Evolutionary conservation across 2,888 invertebrate genomes (phyloP).

Genomic region (Beris chalybata): DNA sequence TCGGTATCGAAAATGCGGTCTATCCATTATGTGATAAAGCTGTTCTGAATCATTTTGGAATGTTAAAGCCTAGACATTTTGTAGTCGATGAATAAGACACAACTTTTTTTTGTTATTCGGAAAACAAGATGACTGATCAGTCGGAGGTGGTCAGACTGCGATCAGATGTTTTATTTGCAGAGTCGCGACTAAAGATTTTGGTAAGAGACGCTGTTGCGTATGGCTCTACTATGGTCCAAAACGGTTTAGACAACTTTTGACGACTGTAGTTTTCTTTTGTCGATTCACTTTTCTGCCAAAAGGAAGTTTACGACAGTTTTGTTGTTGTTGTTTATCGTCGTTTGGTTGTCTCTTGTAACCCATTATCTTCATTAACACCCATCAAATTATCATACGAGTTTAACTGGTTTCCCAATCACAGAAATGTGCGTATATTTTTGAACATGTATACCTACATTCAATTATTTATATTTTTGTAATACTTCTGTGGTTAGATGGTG

Average conservation of each 20-base stretch:
- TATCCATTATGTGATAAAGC: too few species aligned
- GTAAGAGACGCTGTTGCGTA: too few species aligned
- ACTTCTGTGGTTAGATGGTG: too few species aligned
- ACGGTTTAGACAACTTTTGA: slow-evolving; percentile 18
- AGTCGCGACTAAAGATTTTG: too few species aligned
- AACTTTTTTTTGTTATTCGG: too few species aligned
- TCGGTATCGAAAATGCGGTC: too few species aligned
- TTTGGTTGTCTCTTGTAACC: background rate
- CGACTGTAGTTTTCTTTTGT: slow-evolving; percentile 14
- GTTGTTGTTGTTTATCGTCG: background rate
- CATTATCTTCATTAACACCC: slow-evolving; percentile 12
- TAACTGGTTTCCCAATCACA: background rate
- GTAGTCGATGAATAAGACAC: slow-evolving; percentile 9
- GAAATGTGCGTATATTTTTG: background rate
- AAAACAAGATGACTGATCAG: too few species aligned
- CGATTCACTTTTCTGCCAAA: background rate
- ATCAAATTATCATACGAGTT: background rate
- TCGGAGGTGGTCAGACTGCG: too few species aligned
- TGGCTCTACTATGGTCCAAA: too few species aligned
- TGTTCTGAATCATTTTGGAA: slow-evolving; percentile 21
- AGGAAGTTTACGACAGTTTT: slow-evolving; percentile 5
- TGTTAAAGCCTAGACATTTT: slow-evolving; percentile 25
- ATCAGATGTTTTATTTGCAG: too few species aligned
- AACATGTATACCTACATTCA: too few species aligned
- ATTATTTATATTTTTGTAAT: too few species aligned